These are phyloP conservation scores for Cervus canadensis DNA, from an alignment of 2,113 vertebrate species.

Conservation along the genomic window DNA sequence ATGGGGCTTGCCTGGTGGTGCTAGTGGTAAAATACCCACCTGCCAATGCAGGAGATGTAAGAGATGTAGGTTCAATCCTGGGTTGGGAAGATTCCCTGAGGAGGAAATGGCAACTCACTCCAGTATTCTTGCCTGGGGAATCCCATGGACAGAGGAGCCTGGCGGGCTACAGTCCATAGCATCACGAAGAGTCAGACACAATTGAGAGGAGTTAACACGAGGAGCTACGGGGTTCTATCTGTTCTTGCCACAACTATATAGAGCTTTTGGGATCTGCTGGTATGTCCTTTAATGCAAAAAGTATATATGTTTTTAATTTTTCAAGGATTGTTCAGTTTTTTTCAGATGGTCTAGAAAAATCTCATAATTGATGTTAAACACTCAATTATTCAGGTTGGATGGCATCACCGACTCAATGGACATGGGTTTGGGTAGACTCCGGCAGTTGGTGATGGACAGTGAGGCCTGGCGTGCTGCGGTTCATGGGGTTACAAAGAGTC, in stretches of 20 bases:
- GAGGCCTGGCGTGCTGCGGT: accelerated
- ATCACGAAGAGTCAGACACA: not conserved
- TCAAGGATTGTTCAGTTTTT: not conserved
- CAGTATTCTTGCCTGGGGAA: not conserved
- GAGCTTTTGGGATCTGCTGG: not conserved
- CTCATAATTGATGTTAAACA: not conserved
- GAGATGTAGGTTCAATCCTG: not conserved
- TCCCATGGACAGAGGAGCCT: not conserved
- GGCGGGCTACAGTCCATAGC: not conserved
- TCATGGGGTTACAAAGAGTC: not conserved
- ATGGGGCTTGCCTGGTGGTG: not conserved
- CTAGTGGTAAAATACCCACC: not conserved
- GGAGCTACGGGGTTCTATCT: not conserved
- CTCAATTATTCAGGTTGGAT: not conserved
- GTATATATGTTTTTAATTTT: not conserved
- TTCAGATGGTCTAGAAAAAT: not conserved
- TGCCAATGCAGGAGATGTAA: not conserved
- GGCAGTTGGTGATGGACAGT: not conserved
- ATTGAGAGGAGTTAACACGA: not conserved
- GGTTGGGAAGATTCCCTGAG: not conserved
- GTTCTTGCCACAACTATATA: not conserved
- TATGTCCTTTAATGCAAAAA: not conserved
- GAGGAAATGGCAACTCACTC: not conserved
- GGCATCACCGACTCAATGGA: not conserved
- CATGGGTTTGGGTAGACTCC: not conserved